Base-by-base conservation (phyloP, 2,113 vertebrate genomes). In the Patagioenas fasciata region DNA sequence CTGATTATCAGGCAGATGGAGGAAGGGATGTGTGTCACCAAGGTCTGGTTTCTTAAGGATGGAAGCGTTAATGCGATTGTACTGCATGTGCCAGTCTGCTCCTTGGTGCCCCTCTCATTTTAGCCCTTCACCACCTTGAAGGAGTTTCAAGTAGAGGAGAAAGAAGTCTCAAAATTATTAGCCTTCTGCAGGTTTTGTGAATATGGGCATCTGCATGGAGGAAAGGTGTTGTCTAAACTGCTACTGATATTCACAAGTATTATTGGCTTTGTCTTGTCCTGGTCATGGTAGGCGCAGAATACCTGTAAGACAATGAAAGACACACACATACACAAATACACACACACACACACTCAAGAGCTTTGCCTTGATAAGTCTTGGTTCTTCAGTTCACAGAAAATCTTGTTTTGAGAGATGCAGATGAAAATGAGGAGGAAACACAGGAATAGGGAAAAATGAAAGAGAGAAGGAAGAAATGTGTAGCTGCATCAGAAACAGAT, bases 291-390 rank as follows among this genome's bases (percentile, higher is more conserved):
- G 64, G 11, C 15, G n/a, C 29, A 74, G 31, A 62, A 62, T 54
- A 78, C 34, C 17, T 4, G 2, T 21, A 14, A 34, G 20, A 42
- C 10, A 36, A 15, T 25, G n/a, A 26, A 66, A 34, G 5, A 7
- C 2, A 14, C 3, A 31, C 2, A 24, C 14, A 34, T 8, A 23
- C 5, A 13, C 6, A 53, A 8, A n/a, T 13, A n/a, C 5, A 48
- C 11, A 42, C 8, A 19, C 7, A 36, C 6, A 77, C 13, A 28
- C 23, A 38, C 26, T 17, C 14, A 50, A 13, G 3, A 15, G 44
- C 24, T 74, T 74, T 44, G 26, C 12, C 5, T 70, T 70, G 51
- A 54, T 28, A 34, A 25, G 7, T 70, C 36, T n/a, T 81, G 8
- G 10, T 36, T 74, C 32, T 77, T 78, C 21, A 70, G 5, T 61